These are phyloP conservation scores for Drosophila yakuba DNA, from an alignment of 1,140 invertebrate genomes.

Conservation along the genomic window DNA sequence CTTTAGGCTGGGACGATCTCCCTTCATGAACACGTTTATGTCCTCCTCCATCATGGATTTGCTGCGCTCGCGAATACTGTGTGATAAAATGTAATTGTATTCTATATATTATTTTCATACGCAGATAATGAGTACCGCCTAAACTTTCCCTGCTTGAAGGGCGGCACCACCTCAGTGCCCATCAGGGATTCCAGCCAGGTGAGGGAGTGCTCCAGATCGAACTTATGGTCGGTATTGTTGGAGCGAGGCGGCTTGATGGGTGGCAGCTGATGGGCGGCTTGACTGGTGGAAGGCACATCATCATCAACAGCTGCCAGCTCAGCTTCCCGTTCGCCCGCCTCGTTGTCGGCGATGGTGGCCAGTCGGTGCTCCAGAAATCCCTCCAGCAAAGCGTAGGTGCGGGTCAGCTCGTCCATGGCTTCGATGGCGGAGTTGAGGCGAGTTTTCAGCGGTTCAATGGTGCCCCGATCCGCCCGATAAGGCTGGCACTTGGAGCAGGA, in stretches of 20 bases:
- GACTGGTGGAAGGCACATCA: slow-evolving; percentile 14
- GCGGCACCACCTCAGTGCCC: slow-evolving; percentile 63
- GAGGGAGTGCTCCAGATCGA: slow-evolving; percentile 86
- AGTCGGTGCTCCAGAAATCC: slow-evolving; percentile 65
- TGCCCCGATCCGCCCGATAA: slow-evolving; percentile 61
- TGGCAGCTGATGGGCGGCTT: slow-evolving; percentile 1
- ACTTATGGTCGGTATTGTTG: slow-evolving; percentile 85
- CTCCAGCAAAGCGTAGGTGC: slow-evolving; percentile 62
- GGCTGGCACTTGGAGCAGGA: slow-evolving; percentile 63
- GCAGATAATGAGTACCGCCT: slow-evolving; percentile 45
- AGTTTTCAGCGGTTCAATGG: slow-evolving; percentile 69
- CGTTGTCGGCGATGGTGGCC: slow-evolving; percentile 61
- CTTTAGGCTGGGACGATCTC: slow-evolving; percentile 50
- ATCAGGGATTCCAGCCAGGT: slow-evolving; percentile 85
- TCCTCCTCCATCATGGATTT: slow-evolving; percentile 85
- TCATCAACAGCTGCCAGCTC: slow-evolving; percentile 3
- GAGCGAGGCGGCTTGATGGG: slow-evolving; percentile 31
- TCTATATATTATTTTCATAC: not conserved
- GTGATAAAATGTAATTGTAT: not conserved
- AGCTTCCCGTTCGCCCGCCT: slow-evolving; percentile 35
- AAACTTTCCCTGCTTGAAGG: slow-evolving; percentile 66
- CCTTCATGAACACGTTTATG: slow-evolving; percentile 61
- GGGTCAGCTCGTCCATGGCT: slow-evolving; percentile 67
- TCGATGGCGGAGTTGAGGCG: slow-evolving; percentile 69
- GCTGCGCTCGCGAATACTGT: slow-evolving; percentile 84